Conservation (phyloP, 1,140 invertebrate genomes). For the Drosophila lacteicornis region DNA sequence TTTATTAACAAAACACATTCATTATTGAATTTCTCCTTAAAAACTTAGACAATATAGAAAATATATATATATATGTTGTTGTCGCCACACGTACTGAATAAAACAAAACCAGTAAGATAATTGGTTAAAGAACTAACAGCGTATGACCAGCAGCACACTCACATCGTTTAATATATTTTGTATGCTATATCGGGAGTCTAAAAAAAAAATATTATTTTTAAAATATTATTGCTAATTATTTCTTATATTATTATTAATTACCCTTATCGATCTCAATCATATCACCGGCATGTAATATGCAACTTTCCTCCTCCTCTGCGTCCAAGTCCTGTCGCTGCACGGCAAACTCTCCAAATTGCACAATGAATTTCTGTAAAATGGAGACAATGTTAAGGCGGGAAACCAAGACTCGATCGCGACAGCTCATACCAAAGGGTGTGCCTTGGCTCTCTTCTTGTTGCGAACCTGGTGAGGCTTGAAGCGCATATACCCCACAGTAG, state of each 20-base stretch:
- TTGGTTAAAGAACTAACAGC: constrained; percentile 10
- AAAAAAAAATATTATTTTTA: constrained; percentile 5
- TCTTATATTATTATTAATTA: constrained; percentile 2
- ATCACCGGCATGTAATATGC: constrained; percentile 51
- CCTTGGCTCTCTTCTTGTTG: constrained; percentile 35
- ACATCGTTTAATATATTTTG: constrained; percentile 42
- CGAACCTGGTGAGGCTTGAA: constrained; percentile 58
- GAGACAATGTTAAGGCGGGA: neutral
- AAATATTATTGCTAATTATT: neutral
- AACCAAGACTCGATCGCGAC: neutral
- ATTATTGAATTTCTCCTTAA: too few relatives aligned
- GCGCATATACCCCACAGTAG: constrained; percentile 61
- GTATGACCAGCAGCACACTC: constrained; percentile 48
- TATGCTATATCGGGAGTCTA: constrained; percentile 50
- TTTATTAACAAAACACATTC: too few relatives aligned
- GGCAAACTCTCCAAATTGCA: constrained; percentile 48
- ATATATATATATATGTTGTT: neutral
- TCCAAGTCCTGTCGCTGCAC: constrained; percentile 9
- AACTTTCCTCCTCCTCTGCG: neutral
- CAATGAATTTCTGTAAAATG: constrained; percentile 53
- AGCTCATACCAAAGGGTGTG: constrained; percentile 36
- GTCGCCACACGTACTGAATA: too few relatives aligned
- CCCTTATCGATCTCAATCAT: constrained; percentile 64
- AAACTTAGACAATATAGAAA: neutral
- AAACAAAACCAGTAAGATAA: too few relatives aligned